These are phyloP conservation scores for Scrobipalpa atriplicella DNA, from an alignment of 2,888 invertebrate species.

Conservation along the genomic window DNA sequence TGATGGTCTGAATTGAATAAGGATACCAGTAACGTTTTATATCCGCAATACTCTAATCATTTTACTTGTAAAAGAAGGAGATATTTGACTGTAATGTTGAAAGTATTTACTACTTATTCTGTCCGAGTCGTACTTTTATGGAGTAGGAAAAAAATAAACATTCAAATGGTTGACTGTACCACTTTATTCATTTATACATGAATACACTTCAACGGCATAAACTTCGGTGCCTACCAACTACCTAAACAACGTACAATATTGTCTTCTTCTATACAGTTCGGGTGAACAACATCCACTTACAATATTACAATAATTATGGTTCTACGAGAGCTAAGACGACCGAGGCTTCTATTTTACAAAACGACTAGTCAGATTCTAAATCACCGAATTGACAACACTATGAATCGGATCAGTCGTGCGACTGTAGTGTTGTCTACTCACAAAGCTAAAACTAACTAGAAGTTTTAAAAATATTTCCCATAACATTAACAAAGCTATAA, in stretches of 20 bases:
- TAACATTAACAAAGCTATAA: constrained; percentile 36
- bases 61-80: no score
- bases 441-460: not conserved
- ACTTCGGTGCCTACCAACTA: constrained; percentile 80
- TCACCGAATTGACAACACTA: constrained; percentile 5
- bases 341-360: constrained; percentile 24
- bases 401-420: no score
- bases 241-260: constrained; percentile 79
- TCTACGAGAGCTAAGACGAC: constrained; percentile 36
- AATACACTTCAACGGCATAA: constrained; percentile 80
- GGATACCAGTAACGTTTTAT: no score
- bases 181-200: constrained; percentile 77
- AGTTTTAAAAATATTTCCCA: constrained; percentile 2
- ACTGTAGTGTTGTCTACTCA: not conserved
- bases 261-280: constrained; percentile 72
- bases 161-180: constrained; percentile 58
- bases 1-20: no score
- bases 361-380: not conserved
- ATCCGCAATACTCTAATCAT: no score
- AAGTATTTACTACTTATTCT: no score
- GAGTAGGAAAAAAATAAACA: constrained; percentile 29
- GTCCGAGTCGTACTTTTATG: not conserved
- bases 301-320: constrained; percentile 43
- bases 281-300: constrained; percentile 64
- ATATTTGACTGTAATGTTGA: no score